Percentiles rank a stretch among this genome's conserved stretches.
These are phyloP conservation scores for Hippopotamus amphibius DNA, from an alignment of 2,113 vertebrate genomes.

Conservation along the genomic window DNA sequence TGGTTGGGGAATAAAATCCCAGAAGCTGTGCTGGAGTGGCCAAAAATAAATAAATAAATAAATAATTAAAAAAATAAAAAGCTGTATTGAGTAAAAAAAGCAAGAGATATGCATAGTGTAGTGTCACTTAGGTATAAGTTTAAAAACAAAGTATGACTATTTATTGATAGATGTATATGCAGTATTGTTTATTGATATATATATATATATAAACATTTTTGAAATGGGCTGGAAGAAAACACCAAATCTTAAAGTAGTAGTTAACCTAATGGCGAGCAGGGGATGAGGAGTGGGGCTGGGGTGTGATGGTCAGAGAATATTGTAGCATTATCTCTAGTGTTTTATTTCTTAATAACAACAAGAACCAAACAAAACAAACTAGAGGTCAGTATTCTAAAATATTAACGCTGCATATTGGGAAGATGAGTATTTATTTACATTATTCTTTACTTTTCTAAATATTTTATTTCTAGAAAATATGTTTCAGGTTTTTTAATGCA, in stretches of 20 bases:
- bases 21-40: too few species aligned
- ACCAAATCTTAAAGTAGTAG: background rate
- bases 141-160: slow-evolving; percentile 7
- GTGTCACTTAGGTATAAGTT: background rate
- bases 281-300: background rate
- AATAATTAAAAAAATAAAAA: background rate
- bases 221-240: background rate
- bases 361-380: background rate
- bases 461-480: background rate
- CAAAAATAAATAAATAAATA: too few species aligned
- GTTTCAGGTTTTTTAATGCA: background rate
- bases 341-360: slow-evolving; percentile 8
- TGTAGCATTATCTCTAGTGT: background rate
- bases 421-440: background rate
- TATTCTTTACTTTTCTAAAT: background rate
- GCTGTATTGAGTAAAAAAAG: background rate
- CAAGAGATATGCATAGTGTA: background rate
- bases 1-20: too few species aligned
- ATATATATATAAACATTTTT: background rate
- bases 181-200: background rate
- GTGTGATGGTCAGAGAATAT: background rate
- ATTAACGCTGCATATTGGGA: background rate
- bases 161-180: background rate
- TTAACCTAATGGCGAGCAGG: background rate
- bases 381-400: background rate